Evolutionary conservation across 1,140 invertebrate species (phyloP), one percentile per base, ranked within the genome.

Genomic region (Acromyrmex charruanus): DNA sequence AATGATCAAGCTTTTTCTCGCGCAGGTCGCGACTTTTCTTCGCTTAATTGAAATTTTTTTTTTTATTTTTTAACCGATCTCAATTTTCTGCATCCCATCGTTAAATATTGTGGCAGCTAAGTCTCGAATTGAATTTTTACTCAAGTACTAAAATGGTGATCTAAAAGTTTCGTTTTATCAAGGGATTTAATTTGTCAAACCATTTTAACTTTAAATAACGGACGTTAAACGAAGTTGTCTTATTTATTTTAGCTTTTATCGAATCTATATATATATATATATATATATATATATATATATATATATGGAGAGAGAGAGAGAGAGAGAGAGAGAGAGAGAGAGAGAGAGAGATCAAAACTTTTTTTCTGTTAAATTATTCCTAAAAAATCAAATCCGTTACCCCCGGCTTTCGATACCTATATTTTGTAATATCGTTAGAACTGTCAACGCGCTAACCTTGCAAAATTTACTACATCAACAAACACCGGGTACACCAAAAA

Each of bases 401-500:
- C 2, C 21, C 21, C 3, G 3, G 0, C n/a, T 18, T 4, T 7
- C 21, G 63, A 39, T 44, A 44, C 35, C 35, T 44, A 81, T 12
- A 44, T 25, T 21, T 14, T 3, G 25, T 61, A 59, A 59, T 59
- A 72, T 72, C 68, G 80, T 44, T 58, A 59, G 65, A 59, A 55
- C 71, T n/a, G 49, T 59, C 68, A n/a, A 39, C 7, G 55, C 16
- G 49, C 28, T 14, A 74, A 18, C 55, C 14, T 14, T 21, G 72
- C 25, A 28, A 61, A 84, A 84, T 61, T 74, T 39, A 61, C 39
- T 61, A 49, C 68, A 74, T 84, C 69, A 75, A 84, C 55, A 84
- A 74, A 61, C 31, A 39, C 80, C 25, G 21, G 25, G 18, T 61
- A 74, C 80, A 61, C 44, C 80, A 69, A 31, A 44, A 58, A 84